phyloP scores from a whole-genome alignment of 2,888 invertebrate genomes.

The Dryocosmus kuriphilus region DNA sequence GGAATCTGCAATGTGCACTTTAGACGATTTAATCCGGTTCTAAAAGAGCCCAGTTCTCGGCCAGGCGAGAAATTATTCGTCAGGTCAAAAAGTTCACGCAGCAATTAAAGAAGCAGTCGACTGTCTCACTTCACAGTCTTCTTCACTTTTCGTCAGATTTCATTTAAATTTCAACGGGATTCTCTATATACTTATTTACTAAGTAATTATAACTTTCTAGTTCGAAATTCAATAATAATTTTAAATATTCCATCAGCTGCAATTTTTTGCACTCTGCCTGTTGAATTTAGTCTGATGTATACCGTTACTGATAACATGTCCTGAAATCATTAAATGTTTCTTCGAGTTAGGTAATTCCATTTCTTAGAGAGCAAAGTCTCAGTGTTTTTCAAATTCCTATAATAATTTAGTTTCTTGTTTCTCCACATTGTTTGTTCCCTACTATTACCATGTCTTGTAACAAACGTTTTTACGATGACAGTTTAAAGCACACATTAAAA shows the following conservation, averaged over 20 bases:
- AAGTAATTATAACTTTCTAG: not conserved
- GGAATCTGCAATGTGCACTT: slow-evolving; percentile 35
- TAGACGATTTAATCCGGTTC: slow-evolving; percentile 50
- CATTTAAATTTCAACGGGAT: not conserved
- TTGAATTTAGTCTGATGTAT: too few relatives aligned
- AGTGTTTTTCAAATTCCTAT: slow-evolving; percentile 8
- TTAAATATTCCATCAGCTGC: too few relatives aligned
- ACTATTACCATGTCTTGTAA: slow-evolving; percentile 8
- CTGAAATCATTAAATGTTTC: too few relatives aligned
- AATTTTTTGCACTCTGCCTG: too few relatives aligned
- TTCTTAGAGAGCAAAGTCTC: not conserved
- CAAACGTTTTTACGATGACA: slow-evolving; percentile 33
- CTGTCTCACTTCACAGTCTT: slow-evolving; percentile 15
- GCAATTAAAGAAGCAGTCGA: slow-evolving; percentile 4
- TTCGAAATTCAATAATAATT: not conserved
- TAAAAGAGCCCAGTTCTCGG: not conserved
- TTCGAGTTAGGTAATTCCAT: not conserved
- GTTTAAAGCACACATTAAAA: slow-evolving; percentile 22
- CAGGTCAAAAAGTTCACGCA: not conserved
- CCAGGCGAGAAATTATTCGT: not conserved
- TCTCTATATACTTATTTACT: not conserved
- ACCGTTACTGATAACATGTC: too few relatives aligned
- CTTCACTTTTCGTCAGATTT: slow-evolving; percentile 15
- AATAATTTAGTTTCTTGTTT: slow-evolving; percentile 13
- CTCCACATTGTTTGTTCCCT: not conserved